Conservation (phyloP, 1,140 invertebrate genomes). For the Drosophila novamexicana region DNA sequence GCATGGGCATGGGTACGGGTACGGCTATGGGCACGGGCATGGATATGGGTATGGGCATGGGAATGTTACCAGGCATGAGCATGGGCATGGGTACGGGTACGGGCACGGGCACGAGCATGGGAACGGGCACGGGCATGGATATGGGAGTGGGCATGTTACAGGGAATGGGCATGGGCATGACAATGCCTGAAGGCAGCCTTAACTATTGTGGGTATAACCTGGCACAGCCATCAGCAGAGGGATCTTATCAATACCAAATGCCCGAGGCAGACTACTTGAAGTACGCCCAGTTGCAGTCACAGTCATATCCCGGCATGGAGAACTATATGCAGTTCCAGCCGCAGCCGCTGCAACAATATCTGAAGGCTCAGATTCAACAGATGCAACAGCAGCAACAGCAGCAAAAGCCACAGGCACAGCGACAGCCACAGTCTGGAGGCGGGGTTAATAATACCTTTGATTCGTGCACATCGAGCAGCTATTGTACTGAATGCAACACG, state of each 20-base stretch:
- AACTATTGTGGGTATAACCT: background rate
- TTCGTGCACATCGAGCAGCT: no score
- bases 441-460: no score
- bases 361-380: background rate
- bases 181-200: no score
- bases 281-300: slow-evolving; percentile 1
- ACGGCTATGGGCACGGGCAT: background rate
- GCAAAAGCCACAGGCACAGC: background rate
- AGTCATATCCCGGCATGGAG: background rate
- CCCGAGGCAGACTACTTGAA: background rate
- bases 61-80: no score
- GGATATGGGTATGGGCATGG: background rate
- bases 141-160: no score
- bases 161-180: no score
- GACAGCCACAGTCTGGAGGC: background rate
- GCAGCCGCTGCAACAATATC: background rate
- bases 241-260: background rate
- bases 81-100: no score
- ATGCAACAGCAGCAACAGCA: background rate
- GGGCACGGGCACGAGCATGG: no score
- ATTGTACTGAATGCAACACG: no score
- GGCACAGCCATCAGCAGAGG: background rate
- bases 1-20: no score
- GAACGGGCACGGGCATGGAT: background rate
- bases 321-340: background rate